Evolutionary conservation across 2,797 vertebrate species (phyloP).

Genomic region (Crypturellus tataupa): DNA sequence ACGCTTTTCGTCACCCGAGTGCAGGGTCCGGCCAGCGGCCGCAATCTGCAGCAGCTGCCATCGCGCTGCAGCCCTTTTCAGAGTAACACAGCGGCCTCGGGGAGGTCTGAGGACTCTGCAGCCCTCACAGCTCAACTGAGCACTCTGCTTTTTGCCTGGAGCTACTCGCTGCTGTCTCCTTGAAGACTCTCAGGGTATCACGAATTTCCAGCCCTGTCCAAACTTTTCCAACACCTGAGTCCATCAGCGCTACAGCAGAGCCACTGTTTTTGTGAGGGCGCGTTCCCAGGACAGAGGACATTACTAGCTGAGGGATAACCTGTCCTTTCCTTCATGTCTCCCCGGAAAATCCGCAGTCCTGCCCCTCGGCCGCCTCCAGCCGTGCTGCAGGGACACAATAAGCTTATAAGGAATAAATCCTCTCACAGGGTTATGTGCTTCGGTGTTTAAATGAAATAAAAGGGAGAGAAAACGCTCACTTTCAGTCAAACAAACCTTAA

Average conservation of each 20-base stretch:
- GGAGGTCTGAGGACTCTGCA: background rate
- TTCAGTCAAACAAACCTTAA: background rate
- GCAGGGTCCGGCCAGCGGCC: background rate
- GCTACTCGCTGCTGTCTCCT: background rate
- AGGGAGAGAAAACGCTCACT: slow-evolving; percentile 14
- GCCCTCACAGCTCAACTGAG: background rate
- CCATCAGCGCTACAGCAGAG: background rate
- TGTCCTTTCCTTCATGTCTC: background rate
- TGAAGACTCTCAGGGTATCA: background rate
- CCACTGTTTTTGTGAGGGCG: background rate
- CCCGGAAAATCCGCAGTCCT: background rate
- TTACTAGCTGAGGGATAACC: slow-evolving; percentile 9
- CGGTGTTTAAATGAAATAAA: background rate
- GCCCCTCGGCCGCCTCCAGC: background rate
- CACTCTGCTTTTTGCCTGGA: background rate
- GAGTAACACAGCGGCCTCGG: background rate
- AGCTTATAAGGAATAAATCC: background rate
- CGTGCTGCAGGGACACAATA: slow-evolving; percentile 2
- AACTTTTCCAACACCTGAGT: background rate
- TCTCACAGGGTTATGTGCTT: background rate
- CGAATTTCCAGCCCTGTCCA: background rate
- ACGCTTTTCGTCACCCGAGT: background rate
- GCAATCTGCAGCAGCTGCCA: background rate
- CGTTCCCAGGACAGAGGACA: slow-evolving; percentile 20
- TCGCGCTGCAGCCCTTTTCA: background rate